phyloP scores from a whole-genome alignment of 1,140 invertebrate genomes.

The Drosophila arizonae region DNA sequence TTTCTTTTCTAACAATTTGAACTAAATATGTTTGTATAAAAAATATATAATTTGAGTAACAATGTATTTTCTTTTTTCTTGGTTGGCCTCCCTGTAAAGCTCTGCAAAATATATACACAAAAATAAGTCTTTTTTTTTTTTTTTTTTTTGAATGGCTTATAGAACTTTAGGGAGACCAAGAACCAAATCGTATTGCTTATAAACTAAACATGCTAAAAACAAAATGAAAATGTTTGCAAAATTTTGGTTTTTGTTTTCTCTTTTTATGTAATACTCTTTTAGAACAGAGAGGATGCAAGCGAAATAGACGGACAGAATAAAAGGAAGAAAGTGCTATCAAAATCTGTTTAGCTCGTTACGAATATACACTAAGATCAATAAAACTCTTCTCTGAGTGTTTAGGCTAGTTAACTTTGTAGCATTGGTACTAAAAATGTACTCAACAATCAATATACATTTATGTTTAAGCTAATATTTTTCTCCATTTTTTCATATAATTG shows the following conservation, averaged over 20 bases:
- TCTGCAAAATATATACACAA: constrained; percentile 55
- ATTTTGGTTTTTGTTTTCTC: constrained; percentile 48
- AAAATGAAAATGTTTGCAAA: constrained; percentile 18
- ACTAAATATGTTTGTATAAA: constrained; percentile 36
- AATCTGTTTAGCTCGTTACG: constrained; percentile 43
- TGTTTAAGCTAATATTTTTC: not conserved
- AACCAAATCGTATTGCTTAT: constrained; percentile 49
- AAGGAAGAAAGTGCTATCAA: constrained; percentile 10
- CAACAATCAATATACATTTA: constrained; percentile 25
- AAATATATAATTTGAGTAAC: constrained; percentile 64
- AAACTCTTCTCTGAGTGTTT: constrained; percentile 21
- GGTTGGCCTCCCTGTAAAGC: constrained; percentile 10
- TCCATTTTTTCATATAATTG: constrained; percentile 47
- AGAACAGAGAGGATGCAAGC: constrained; percentile 43
- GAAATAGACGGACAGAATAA: constrained; percentile 1
- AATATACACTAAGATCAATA: constrained; percentile 53
- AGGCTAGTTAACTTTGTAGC: constrained; percentile 52
- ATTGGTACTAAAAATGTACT: constrained; percentile 43
- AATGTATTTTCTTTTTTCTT: constrained; percentile 29
- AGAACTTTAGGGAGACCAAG: constrained; percentile 13
- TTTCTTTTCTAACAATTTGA: not conserved
- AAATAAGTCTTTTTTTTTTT: constrained; percentile 30
- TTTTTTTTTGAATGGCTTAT: constrained; percentile 23
- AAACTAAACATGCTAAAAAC: constrained; percentile 74
- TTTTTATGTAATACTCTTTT: constrained; percentile 65